phyloP scores from a whole-genome alignment of 2,113 vertebrate species.

The Neolamprologus kungweensis region DNA sequence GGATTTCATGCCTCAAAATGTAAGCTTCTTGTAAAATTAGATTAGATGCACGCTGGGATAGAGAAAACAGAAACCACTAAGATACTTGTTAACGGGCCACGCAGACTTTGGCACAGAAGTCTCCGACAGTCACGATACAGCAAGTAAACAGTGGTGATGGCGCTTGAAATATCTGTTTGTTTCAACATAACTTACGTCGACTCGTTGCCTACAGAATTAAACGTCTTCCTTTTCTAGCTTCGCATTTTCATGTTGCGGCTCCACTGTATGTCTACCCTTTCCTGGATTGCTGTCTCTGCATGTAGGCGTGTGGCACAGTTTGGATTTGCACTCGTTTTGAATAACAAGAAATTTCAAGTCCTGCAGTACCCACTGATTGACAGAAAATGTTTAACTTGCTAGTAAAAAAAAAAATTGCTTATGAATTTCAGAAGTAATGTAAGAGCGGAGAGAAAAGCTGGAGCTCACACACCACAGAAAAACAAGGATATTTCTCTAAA shows the following conservation, averaged over 20 bases:
- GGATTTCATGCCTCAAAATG: background rate
- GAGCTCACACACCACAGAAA: background rate
- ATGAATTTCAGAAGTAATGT: background rate
- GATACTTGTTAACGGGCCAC: background rate
- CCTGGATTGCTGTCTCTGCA: background rate
- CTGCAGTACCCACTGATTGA: background rate
- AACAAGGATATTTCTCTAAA: slow-evolving; percentile 4
- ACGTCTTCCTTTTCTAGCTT: background rate
- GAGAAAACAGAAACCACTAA: background rate
- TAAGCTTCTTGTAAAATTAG: background rate
- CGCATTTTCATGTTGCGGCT: background rate
- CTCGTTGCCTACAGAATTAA: background rate
- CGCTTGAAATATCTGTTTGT: background rate
- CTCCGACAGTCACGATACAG: background rate
- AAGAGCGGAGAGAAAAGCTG: background rate
- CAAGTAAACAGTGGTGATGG: background rate
- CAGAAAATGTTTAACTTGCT: background rate
- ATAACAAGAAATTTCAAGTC: slow-evolving; percentile 2
- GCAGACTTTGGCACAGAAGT: background rate
- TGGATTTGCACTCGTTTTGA: background rate
- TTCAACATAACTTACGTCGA: background rate
- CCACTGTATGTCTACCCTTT: background rate
- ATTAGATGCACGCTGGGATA: background rate
- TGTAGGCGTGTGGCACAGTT: background rate
- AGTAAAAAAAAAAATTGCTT: background rate